Base-by-base conservation (phyloP, 2,888 invertebrate species). In the Acleris emargana region DNA sequence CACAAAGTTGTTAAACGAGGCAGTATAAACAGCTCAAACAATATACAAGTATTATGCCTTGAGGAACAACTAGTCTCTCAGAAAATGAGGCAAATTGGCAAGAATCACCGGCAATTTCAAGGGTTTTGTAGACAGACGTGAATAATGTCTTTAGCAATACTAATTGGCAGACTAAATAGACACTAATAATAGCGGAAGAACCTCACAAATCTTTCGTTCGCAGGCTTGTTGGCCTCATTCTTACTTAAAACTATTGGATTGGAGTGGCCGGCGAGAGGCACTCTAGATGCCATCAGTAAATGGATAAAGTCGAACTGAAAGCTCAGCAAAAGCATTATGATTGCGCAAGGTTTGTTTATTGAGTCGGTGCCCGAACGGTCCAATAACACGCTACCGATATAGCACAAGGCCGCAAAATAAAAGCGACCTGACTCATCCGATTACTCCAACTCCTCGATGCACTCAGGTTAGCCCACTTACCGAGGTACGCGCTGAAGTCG, bases 401-500 rank as follows among this genome's bases (percentile, higher is more conserved):
- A 91, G 91, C 84, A 74, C 91, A 91, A 91, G 91, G 91, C 80
- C 91, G 83, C 75, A 78, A 82, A 81, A 82, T 86, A 86, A 86
- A 82, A 85, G 83, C 83, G 69, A 76, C 76, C 78, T 87, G 89
- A 91, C 80, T 89, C 89, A 91, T 76, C 74, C 69, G 54, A 68
- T 68, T 62, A 75, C 79, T 73, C 79, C 77, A 78, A 74, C 74
- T 72, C 72, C 70, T 71, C 71, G 72, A 60, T 52, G 57, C 71
- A 93, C 93, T 38, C 3, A 13, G 38, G 38, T 13, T 38, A 38
- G 38, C 4, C 38, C 1, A 38, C 38, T 93, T 81, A 93, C 93
- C 93, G 68, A 93, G 86, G 76, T 93, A 93, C 71, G 92, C 87
- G 76, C 91, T 91, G 86, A 93, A 93, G 80, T 93, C 93, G 49